phyloP scores from a whole-genome alignment of 2,888 invertebrate genomes.

The Tiliacea citrago region DNA sequence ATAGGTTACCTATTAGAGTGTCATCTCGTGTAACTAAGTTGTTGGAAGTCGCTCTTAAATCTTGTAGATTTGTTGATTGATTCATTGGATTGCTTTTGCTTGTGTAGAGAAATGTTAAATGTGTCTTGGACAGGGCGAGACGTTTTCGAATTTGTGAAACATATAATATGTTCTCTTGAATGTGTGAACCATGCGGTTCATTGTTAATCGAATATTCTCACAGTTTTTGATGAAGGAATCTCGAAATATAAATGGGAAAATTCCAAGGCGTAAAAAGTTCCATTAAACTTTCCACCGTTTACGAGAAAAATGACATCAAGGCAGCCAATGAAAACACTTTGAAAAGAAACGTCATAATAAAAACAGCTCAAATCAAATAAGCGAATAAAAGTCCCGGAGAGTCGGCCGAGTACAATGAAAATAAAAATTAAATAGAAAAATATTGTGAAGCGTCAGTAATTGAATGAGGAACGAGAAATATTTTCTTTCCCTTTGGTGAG shows the following conservation, averaged over 20 bases:
- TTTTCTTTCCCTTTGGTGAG: constrained; percentile 68
- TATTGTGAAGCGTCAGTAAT: constrained; percentile 86
- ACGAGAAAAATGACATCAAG: neutral
- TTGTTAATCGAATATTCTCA: neutral
- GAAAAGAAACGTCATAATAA: constrained; percentile 57
- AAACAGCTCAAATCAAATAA: constrained; percentile 78
- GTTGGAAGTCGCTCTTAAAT: constrained; percentile 38
- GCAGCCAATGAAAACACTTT: constrained; percentile 48
- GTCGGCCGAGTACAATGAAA: constrained; percentile 81
- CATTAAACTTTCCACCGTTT: neutral
- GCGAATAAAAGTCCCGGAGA: constrained; percentile 72
- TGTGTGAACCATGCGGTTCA: no score
- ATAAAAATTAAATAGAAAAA: constrained; percentile 88
- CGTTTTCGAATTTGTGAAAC: neutral
- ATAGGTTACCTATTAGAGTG: constrained; percentile 63
- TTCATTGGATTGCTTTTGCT: constrained; percentile 26
- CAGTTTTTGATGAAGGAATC: neutral
- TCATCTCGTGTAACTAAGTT: constrained; percentile 62
- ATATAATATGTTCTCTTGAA: no score
- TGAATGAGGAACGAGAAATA: constrained; percentile 81
- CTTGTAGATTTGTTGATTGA: constrained; percentile 51
- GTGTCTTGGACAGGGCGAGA: neutral
- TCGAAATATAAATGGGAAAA: no score
- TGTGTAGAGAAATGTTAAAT: constrained; percentile 15
- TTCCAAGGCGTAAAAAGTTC: neutral